These are phyloP conservation scores for Brachionus asplanchnoidis DNA, from an alignment of 1,140 invertebrate species.

Conservation along the genomic window DNA sequence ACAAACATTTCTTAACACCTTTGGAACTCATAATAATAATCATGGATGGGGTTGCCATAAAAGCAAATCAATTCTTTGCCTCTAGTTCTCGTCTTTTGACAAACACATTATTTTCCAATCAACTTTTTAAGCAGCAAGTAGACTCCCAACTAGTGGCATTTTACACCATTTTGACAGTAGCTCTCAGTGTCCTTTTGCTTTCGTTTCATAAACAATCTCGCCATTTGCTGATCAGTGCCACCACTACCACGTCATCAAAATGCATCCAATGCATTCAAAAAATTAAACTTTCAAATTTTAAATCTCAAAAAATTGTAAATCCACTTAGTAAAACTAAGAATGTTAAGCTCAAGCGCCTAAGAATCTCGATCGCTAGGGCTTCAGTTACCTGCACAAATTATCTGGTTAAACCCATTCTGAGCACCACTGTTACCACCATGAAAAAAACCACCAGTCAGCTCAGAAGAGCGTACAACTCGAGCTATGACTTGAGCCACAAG, in stretches of 20 bases:
- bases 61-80: background rate
- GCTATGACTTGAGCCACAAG: background rate
- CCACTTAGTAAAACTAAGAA: background rate
- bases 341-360: constrained; percentile 11
- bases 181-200: background rate
- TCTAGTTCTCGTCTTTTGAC: constrained; percentile 5
- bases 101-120: background rate
- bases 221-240: constrained; percentile 12
- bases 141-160: constrained; percentile 37
- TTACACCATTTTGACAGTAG: constrained; percentile 31
- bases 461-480: constrained; percentile 15
- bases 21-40: background rate
- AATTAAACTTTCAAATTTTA: background rate
- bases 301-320: constrained; percentile 5
- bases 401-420: background rate
- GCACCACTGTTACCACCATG: background rate
- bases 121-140: constrained; percentile 22
- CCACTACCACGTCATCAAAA: background rate
- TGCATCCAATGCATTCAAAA: constrained; percentile 26
- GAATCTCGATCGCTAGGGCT: background rate
- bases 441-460: constrained; percentile 33
- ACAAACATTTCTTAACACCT: background rate
- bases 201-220: constrained; percentile 31
- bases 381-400: constrained; percentile 1
- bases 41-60: constrained; percentile 32